phyloP scores from a whole-genome alignment of 2,888 invertebrate species.

The Laspeyria flexula region DNA sequence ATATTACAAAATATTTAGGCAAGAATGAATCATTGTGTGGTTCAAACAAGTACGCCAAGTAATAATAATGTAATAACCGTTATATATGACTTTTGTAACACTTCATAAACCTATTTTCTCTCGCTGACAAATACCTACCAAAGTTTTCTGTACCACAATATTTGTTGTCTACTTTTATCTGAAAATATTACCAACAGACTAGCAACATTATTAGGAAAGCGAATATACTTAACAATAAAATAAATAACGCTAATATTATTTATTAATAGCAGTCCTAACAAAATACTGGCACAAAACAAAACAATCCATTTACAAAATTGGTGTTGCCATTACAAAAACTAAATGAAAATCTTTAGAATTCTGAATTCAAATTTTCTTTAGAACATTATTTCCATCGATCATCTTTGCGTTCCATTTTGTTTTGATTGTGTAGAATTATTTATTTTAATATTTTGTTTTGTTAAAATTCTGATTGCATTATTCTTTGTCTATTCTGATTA shows the following conservation, averaged over 20 bases:
- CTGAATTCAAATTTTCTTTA: too few species aligned
- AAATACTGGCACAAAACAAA: background rate
- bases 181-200: too few species aligned
- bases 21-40: too few species aligned
- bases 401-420: background rate
- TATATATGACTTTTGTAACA: background rate
- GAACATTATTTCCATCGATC: background rate
- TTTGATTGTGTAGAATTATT: too few species aligned
- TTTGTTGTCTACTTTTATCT: too few species aligned
- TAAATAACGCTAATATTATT: background rate
- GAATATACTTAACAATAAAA: background rate
- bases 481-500: too few species aligned
- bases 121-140: background rate
- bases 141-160: too few species aligned
- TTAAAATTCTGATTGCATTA: too few species aligned
- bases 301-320: constrained; percentile 1
- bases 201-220: background rate
- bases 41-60: too few species aligned
- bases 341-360: constrained; percentile 2
- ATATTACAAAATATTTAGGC: too few species aligned
- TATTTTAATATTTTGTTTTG: too few species aligned
- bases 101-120: background rate
- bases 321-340: constrained; percentile 29
- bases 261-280: background rate
- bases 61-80: background rate